phyloP scores from a whole-genome alignment of 2,113 vertebrate genomes.

The Nyctibius bracteatus region DNA sequence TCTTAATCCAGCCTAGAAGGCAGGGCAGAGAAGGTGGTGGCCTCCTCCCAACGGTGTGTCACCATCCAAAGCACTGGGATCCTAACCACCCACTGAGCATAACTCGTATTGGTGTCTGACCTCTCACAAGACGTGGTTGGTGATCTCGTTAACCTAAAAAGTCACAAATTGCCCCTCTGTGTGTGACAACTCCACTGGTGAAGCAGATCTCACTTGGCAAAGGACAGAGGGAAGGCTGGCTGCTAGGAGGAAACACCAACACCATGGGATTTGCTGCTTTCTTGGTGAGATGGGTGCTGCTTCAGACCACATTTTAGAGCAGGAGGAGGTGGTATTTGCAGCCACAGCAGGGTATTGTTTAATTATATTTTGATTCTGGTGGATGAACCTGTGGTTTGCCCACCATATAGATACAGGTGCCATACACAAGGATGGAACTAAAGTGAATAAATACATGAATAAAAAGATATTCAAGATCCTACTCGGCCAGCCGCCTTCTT shows the following conservation, averaged over 20 bases:
- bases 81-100: neutral
- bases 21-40: neutral
- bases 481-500: neutral
- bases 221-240: neutral
- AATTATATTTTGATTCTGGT: neutral
- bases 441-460: neutral
- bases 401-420: rapidly evolving
- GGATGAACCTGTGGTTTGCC: neutral
- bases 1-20: neutral
- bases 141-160: neutral
- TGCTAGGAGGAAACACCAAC: neutral
- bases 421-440: rapidly evolving
- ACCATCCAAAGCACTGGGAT: neutral
- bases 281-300: neutral
- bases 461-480: neutral
- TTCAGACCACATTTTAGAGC: neutral
- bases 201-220: neutral
- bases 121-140: rapidly evolving
- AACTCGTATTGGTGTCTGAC: rapidly evolving
- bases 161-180: rapidly evolving
- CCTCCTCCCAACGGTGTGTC: neutral
- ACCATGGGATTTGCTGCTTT: neutral
- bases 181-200: neutral
- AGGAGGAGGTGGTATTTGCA: neutral
- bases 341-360: rapidly evolving